Percentiles rank a stretch among this genome's conserved stretches.
Conservation (phyloP, 2,888 invertebrate genomes). For the Meganola albula region DNA sequence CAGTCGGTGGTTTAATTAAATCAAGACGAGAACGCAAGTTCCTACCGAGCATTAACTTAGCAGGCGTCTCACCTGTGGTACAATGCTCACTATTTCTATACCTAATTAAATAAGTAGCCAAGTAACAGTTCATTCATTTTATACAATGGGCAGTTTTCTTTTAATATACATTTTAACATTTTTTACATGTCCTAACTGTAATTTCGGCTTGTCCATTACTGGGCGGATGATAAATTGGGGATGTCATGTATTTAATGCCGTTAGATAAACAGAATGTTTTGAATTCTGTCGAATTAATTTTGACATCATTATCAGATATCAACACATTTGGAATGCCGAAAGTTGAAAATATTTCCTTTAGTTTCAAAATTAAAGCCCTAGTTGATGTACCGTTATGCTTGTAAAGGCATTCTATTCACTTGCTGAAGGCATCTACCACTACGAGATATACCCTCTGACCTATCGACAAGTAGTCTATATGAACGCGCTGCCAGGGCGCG, state of each 20-base stretch:
- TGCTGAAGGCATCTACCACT: neutral
- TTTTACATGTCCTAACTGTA: too few species aligned
- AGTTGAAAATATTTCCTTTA: neutral
- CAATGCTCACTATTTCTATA: slow-evolving; percentile 22
- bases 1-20: slow-evolving; percentile 9
- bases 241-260: neutral
- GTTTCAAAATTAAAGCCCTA: neutral
- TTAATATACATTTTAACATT: slow-evolving; percentile 16
- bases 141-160: slow-evolving; percentile 3
- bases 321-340: neutral
- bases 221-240: neutral
- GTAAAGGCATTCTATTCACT: neutral
- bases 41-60: slow-evolving; percentile 22
- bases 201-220: neutral
- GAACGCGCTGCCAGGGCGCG: slow-evolving; percentile 1
- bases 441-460: neutral
- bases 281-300: neutral
- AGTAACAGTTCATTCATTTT: slow-evolving; percentile 6
- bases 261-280: neutral
- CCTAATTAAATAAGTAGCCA: slow-evolving; percentile 20
- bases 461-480: neutral
- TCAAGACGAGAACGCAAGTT: slow-evolving; percentile 18
- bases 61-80: slow-evolving; percentile 19
- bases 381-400: neutral
- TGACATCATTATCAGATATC: neutral